Conservation (phyloP, 2,888 invertebrate species). For the Drosophila nr. perissopoda region DNA sequence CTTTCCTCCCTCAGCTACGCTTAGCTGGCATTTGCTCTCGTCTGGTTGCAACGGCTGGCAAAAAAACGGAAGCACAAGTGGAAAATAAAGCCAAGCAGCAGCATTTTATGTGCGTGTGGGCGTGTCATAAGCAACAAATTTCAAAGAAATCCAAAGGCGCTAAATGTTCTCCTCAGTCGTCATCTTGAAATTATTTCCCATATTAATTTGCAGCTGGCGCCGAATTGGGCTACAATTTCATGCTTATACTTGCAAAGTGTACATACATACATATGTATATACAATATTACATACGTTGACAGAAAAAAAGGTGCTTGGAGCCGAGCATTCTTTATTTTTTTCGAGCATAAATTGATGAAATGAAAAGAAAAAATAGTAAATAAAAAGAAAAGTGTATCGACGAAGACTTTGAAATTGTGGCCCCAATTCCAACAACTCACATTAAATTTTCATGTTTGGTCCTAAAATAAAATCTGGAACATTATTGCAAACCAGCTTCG, state of each 20-base stretch:
- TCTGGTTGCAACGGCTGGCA: conserved; percentile 36
- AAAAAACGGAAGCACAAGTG: conserved; percentile 23
- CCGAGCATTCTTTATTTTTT: neutral
- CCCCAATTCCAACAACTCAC: neutral
- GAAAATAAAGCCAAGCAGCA: conserved; percentile 27
- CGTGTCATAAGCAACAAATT: conserved; percentile 40
- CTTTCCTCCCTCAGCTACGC: neutral
- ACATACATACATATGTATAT: neutral
- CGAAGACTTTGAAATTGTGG: neutral
- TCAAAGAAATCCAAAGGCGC: conserved; percentile 32
- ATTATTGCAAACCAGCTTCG: neutral
- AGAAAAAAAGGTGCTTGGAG: neutral
- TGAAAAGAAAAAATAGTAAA: neutral
- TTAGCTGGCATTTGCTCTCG: conserved; percentile 1
- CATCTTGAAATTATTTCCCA: conserved; percentile 40
- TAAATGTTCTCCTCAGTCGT: conserved; percentile 32
- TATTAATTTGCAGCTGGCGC: conserved; percentile 41
- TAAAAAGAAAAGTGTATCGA: neutral
- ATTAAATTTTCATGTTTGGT: neutral
- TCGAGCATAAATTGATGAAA: conserved; percentile 1
- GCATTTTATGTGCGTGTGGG: conserved; percentile 26
- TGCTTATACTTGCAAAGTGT: neutral
- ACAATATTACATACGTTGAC: neutral
- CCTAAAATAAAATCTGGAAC: neutral
- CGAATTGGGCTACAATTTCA: conserved; percentile 14